Conservation (phyloP, 1,140 invertebrate genomes). For the Chrysoperla carnea region DNA sequence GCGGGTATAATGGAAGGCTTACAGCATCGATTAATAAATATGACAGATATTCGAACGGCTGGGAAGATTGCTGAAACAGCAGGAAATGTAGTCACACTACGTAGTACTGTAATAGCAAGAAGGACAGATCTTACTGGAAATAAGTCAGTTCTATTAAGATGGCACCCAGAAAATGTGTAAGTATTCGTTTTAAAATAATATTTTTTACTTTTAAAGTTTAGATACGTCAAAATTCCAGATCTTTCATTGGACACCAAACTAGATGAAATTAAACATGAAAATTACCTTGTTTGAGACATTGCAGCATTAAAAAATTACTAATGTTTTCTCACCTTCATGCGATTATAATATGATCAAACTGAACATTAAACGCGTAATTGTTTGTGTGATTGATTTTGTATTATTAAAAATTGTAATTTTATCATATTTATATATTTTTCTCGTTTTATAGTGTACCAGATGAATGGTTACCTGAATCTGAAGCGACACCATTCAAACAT, state of each 20-base stretch:
- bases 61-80: conserved; percentile 27
- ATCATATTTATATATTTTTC: background rate
- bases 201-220: background rate
- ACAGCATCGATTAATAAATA: conserved; percentile 43
- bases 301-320: no score
- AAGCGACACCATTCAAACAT: conserved; percentile 29
- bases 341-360: no score
- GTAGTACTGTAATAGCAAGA: conserved; percentile 44
- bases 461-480: conserved; percentile 39
- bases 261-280: no score
- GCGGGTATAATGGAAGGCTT: conserved; percentile 72
- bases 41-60: conserved; percentile 40
- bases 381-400: no score
- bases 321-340: no score
- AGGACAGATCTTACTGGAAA: conserved; percentile 38
- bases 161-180: conserved; percentile 53
- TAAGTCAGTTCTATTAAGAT: conserved; percentile 41
- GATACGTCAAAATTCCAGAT: background rate
- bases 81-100: conserved; percentile 37
- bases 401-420: no score
- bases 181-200: conserved; percentile 15
- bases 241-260: no score
- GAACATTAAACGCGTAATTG: no score
- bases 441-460: conserved; percentile 32
- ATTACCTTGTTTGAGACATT: no score